Percentiles rank a stretch among this genome's conserved stretches.
These are phyloP conservation scores for Meloidogyne chitwoodi DNA, from an alignment of 1,140 invertebrate species.

Conservation along the genomic window DNA sequence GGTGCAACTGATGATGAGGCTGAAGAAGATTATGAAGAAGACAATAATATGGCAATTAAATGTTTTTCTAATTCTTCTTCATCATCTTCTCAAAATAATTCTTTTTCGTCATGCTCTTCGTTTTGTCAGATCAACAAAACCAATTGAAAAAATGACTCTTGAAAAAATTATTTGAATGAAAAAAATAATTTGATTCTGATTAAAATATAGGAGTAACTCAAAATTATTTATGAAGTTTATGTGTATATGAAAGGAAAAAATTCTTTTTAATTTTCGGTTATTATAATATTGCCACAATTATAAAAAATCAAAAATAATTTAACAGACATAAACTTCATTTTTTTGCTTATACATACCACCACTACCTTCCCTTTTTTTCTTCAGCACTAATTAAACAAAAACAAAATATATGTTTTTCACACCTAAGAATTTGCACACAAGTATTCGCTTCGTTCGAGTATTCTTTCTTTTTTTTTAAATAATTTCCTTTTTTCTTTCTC, in stretches of 20 bases:
- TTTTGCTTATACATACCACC: not conserved
- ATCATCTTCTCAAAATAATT: not conserved
- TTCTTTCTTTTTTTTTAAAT: not conserved
- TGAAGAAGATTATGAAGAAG: not conserved
- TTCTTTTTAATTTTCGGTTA: no score
- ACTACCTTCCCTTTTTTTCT: not conserved
- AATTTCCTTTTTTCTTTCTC: not conserved
- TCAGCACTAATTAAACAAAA: not conserved
- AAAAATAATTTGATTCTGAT: not conserved
- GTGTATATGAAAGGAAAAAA: no score
- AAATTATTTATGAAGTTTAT: no score
- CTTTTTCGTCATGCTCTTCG: not conserved
- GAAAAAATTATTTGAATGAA: not conserved
- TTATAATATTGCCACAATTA: no score
- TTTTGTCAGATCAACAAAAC: not conserved
- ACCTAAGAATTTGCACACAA: not conserved
- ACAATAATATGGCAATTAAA: no score
- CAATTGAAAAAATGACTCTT: not conserved
- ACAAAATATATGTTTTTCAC: not conserved
- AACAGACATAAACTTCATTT: not conserved
- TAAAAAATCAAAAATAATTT: not conserved
- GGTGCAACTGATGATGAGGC: slow-evolving; percentile 14
- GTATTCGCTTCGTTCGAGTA: slow-evolving; percentile 3
- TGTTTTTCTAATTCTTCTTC: not conserved
- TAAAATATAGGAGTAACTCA: no score